Evolutionary conservation across 2,888 invertebrate genomes (phyloP).

Genomic region (Tryphoninae sp.): DNA sequence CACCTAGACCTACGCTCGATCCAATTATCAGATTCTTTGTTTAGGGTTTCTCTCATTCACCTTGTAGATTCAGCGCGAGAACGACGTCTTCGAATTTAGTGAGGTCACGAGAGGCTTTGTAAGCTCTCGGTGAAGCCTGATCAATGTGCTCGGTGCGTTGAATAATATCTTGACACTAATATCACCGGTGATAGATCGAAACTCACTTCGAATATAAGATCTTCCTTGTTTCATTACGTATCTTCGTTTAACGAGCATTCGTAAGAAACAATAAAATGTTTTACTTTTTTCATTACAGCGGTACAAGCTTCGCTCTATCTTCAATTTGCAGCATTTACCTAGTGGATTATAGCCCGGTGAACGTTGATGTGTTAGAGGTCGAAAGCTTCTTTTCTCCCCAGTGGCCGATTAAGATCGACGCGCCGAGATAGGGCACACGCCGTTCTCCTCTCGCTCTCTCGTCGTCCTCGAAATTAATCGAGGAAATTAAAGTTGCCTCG

Average conservation of each 20-base stretch:
- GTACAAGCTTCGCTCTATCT: conserved; percentile 9
- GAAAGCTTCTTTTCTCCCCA: conserved; percentile 42
- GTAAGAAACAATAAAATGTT: background rate
- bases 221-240: no score
- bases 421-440: conserved; percentile 49
- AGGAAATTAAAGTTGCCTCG: conserved; percentile 70
- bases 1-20: conserved; percentile 21
- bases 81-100: conserved; percentile 48
- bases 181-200: background rate
- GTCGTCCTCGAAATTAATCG: conserved; percentile 68
- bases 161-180: conserved; percentile 45
- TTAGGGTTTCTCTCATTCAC: conserved; percentile 59
- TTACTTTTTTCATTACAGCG: background rate
- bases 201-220: background rate
- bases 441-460: conserved; percentile 11
- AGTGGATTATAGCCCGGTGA: conserved; percentile 1
- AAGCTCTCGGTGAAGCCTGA: conserved; percentile 55
- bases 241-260: background rate
- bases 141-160: conserved; percentile 31
- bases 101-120: conserved; percentile 44
- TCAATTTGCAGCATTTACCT: conserved; percentile 32
- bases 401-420: conserved; percentile 57
- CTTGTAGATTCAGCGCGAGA: conserved; percentile 42
- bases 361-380: conserved; percentile 22
- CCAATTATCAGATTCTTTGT: conserved; percentile 57